Percentiles rank a stretch among this genome's conserved stretches.
These are phyloP conservation scores for Hypercompe scribonia DNA, from an alignment of 2,888 invertebrate species.

Conservation along the genomic window DNA sequence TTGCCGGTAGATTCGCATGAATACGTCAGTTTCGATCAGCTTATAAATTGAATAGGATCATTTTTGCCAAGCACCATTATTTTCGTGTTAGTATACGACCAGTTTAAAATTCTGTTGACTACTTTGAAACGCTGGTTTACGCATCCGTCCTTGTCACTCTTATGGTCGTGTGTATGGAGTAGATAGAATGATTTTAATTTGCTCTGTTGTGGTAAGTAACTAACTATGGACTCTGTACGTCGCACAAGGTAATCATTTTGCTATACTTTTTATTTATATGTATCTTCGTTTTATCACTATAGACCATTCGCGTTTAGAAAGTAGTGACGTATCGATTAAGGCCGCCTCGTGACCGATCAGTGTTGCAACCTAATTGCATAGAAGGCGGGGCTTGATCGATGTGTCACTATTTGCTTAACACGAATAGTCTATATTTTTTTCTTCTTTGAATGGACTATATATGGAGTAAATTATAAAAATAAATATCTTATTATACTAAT, in stretches of 20 bases:
- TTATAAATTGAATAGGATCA: no score
- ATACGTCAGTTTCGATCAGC: no score
- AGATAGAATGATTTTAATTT: not conserved
- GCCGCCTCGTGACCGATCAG: no score
- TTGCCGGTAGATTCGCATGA: no score
- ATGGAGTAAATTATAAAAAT: not conserved
- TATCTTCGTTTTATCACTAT: no score
- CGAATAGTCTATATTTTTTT: not conserved
- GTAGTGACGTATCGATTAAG: no score
- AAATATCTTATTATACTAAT: not conserved
- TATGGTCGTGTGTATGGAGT: not conserved
- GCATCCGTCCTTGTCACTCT: not conserved
- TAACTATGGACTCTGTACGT: not conserved
- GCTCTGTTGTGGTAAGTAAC: not conserved
- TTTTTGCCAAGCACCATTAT: no score
- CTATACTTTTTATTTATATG: not conserved
- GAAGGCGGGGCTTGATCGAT: no score
- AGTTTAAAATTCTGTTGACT: not conserved
- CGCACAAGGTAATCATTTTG: not conserved
- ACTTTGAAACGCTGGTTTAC: no score
- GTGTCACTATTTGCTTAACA: no score
- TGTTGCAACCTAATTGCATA: no score
- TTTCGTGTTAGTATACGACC: not conserved
- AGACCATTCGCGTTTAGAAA: no score
- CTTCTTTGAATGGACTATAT: not conserved